Evolutionary conservation across 2,888 invertebrate species (phyloP).

Genomic region (Perizoma flavofasciatum): DNA sequence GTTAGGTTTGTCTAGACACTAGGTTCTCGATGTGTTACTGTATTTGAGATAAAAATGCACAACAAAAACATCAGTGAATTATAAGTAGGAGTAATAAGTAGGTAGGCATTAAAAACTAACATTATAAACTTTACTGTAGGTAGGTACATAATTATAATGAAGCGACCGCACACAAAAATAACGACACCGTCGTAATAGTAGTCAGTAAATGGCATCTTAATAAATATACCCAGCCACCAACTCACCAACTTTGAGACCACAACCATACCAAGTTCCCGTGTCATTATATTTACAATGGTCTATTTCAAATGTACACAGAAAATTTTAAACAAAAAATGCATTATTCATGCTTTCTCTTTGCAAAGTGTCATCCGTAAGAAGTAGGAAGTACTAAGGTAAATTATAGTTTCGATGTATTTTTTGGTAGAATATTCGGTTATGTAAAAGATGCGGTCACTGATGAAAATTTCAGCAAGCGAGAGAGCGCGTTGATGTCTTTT

Average conservation of each 20-base stretch:
- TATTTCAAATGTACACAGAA: constrained; percentile 31
- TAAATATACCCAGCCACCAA: neutral
- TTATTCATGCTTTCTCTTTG: constrained; percentile 36
- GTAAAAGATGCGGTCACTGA: constrained; percentile 14
- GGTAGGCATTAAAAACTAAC: too few species aligned
- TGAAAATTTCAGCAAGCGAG: constrained; percentile 1
- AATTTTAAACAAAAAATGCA: constrained; percentile 28
- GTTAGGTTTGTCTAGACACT: too few species aligned
- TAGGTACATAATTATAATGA: too few species aligned
- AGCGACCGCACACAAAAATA: too few species aligned
- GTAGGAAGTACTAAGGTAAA: constrained; percentile 27
- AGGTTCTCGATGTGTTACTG: too few species aligned
- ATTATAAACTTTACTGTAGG: too few species aligned
- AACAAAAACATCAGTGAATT: too few species aligned
- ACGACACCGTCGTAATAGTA: too few species aligned
- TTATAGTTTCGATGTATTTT: constrained; percentile 20
- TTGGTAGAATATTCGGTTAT: constrained; percentile 14
- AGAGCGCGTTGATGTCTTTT: constrained; percentile 34
- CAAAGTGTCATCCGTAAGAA: constrained; percentile 32
- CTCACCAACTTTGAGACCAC: constrained; percentile 1
- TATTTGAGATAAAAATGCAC: too few species aligned
- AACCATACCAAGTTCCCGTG: constrained; percentile 3
- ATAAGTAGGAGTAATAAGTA: too few species aligned
- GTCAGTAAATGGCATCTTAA: too few species aligned
- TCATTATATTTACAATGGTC: constrained; percentile 26